Evolutionary conservation across 1,140 invertebrate species (phyloP).

Genomic region (Drosophila trapezifrons): DNA sequence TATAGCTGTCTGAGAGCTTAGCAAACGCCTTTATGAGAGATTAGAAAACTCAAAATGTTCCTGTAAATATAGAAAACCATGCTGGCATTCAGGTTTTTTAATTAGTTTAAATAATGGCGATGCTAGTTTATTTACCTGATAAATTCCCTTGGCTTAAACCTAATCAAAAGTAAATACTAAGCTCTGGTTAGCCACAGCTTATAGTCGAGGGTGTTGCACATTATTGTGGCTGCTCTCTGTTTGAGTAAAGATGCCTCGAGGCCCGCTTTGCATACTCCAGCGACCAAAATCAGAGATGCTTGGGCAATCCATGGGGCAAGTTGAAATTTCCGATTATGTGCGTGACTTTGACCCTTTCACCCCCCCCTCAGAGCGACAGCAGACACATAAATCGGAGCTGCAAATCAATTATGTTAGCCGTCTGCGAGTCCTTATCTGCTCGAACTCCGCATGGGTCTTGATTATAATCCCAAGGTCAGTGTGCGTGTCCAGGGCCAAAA

Average conservation of each 20-base stretch:
- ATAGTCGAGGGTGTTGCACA: conserved; percentile 19
- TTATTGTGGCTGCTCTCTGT: conserved; percentile 57
- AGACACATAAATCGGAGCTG: conserved; percentile 66
- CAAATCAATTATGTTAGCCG: conserved; percentile 73
- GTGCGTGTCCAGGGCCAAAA: conserved; percentile 26
- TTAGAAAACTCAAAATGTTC: too few relatives aligned
- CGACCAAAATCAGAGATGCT: conserved; percentile 16
- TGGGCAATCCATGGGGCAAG: conserved; percentile 10
- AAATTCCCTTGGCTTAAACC: not conserved
- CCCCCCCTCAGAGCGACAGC: not conserved
- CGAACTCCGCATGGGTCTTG: conserved; percentile 41
- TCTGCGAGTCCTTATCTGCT: conserved; percentile 57
- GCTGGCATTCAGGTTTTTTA: too few relatives aligned
- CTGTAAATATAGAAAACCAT: too few relatives aligned
- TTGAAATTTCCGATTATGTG: conserved; percentile 39
- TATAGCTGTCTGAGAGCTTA: not conserved
- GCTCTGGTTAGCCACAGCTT: conserved; percentile 16
- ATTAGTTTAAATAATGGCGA: too few relatives aligned
- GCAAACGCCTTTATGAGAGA: too few relatives aligned
- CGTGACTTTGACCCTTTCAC: conserved; percentile 54
- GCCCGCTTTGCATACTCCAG: conserved; percentile 55
- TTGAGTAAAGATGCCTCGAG: conserved; percentile 52
- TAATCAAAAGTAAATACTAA: conserved; percentile 48
- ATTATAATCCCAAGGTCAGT: conserved; percentile 72
- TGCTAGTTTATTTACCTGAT: too few relatives aligned